Conservation (phyloP, 2,888 invertebrate genomes). For the Calameuta idolon region DNA sequence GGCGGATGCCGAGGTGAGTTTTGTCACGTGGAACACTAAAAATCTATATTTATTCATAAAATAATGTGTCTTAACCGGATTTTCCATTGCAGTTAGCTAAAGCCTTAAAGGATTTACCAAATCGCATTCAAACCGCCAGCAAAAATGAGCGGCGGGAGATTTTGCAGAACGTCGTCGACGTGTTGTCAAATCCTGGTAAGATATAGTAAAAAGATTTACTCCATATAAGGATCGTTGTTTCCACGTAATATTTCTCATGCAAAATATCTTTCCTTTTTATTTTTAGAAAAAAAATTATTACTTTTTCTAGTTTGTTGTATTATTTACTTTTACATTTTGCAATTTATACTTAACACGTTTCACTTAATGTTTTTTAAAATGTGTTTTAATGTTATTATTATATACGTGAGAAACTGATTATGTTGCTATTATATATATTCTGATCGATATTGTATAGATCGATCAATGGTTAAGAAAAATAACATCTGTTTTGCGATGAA, state of each 20-base stretch:
- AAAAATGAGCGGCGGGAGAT: conserved; percentile 77
- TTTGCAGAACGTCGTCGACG: conserved; percentile 76
- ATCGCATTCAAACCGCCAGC: conserved; percentile 80
- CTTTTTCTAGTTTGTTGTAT: neutral
- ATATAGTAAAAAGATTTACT: conserved; percentile 30
- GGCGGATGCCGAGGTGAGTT: conserved; percentile 77
- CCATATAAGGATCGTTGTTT: conserved; percentile 13
- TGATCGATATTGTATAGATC: neutral
- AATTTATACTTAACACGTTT: neutral
- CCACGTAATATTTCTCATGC: neutral
- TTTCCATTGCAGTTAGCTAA: conserved; percentile 72
- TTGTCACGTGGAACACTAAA: conserved; percentile 66
- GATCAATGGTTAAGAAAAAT: neutral
- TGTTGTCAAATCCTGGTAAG: conserved; percentile 81
- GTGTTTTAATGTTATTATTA: neutral
- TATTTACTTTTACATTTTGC: neutral
- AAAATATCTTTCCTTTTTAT: conserved; percentile 14
- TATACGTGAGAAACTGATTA: neutral
- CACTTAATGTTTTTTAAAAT: neutral
- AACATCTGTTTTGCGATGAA: neutral
- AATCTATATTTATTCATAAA: conserved; percentile 35
- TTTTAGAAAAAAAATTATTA: neutral
- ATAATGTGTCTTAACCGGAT: conserved; percentile 24
- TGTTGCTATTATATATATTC: neutral
- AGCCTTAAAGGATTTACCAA: conserved; percentile 80